Percentiles rank a stretch among this genome's conserved stretches.
These are phyloP conservation scores for Drosophila pullipes DNA, from an alignment of 2,888 invertebrate genomes.

Conservation along the genomic window DNA sequence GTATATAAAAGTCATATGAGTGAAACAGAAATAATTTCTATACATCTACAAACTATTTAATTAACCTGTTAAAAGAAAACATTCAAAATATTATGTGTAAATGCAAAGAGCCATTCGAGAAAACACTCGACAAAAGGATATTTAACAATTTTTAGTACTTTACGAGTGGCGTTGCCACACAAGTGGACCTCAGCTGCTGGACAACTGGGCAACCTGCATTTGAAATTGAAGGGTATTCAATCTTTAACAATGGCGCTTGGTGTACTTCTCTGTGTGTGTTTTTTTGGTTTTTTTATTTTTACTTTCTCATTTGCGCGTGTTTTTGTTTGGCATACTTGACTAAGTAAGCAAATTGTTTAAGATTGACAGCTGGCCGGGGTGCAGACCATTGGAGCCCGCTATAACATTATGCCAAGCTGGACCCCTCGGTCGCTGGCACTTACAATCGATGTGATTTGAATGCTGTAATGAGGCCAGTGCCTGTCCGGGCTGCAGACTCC, in stretches of 20 bases:
- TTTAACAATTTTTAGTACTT: background rate
- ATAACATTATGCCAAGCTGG: constrained; percentile 13
- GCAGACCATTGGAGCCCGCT: constrained; percentile 21
- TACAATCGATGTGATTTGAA: constrained; percentile 58
- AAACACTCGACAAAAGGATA: background rate
- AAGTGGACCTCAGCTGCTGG: background rate
- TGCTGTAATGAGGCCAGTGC: constrained; percentile 46
- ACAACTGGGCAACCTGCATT: background rate
- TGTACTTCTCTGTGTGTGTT: background rate
- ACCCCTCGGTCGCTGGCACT: constrained; percentile 15
- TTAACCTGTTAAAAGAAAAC: background rate
- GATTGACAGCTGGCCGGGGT: constrained; percentile 64
- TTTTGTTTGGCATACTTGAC: constrained; percentile 71
- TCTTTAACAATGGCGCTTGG: background rate
- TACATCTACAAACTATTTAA: background rate
- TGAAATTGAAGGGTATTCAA: constrained; percentile 5
- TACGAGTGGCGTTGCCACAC: background rate
- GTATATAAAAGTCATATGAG: background rate
- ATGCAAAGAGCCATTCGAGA: background rate
- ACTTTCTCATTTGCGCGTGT: constrained; percentile 48
- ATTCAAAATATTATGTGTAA: background rate
- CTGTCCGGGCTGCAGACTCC: background rate
- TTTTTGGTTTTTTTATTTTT: constrained; percentile 18
- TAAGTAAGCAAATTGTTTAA: constrained; percentile 76
- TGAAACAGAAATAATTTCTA: background rate